Base-by-base conservation (phyloP, 2,797 vertebrate species). In the Pterois miles region DNA sequence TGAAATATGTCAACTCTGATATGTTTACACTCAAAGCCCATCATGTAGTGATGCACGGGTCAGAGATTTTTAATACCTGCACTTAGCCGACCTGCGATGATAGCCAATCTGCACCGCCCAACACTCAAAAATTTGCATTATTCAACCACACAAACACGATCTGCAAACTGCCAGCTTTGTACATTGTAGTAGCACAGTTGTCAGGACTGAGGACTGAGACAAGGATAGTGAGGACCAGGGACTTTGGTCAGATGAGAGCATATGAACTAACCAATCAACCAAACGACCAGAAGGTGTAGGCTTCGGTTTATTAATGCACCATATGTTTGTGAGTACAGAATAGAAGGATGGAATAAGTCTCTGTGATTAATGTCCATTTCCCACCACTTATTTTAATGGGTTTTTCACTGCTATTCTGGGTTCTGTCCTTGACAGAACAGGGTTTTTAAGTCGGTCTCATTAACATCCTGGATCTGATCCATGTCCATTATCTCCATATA, bases 391-490 rank as follows among this genome's bases (percentile, higher is more conserved):
- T 64, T 58, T 46, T 63, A 80, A 76, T 68, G 59, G 27, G 7
- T 52, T n/a, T 48, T 48, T 48, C 46, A 48, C 9, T 48, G 46
- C 46, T 16, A 7, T 8, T 1, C 40, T 18, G 16, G 16, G 40
- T 43, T 48, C 8, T 69, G 20, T 76, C 60, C 54, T 65, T 69
- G 50, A 63, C 12, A 40, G 14, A 65, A 22, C 5, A 34, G 8
- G 23, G 22, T 27, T 43, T 54, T 40, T 50, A 60, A 52, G 43
- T 67, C 22, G 11, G 48, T 31, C 31, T 65, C 46, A 34, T 67
- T 48, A 68, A 62, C 18, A 63, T 58, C 34, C 25, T 65, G 76
- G 73, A 76, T 59, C 54, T 43, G 48, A 65, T 74, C 80, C 74
- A 76, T 34, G 6, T 59, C 34, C 43, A 48, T 53, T 65, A 54